These are phyloP conservation scores for Andricus curvator DNA, from an alignment of 2,888 invertebrate genomes.

Conservation along the genomic window DNA sequence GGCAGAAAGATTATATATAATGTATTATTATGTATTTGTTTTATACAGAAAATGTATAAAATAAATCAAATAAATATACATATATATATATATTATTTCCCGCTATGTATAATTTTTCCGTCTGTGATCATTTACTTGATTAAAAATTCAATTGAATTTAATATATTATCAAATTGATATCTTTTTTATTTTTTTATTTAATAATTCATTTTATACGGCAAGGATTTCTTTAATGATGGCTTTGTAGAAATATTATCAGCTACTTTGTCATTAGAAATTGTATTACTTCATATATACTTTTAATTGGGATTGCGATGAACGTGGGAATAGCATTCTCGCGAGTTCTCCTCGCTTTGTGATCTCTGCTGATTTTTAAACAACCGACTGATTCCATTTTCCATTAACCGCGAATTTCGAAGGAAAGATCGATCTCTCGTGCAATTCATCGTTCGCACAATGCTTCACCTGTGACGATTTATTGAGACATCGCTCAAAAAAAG, in stretches of 20 bases:
- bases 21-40: too few relatives aligned
- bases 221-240: neutral
- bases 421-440: conserved; percentile 20
- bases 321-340: conserved; percentile 33
- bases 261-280: neutral
- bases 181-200: neutral
- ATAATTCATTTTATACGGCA: neutral
- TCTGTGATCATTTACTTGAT: too few relatives aligned
- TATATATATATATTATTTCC: too few relatives aligned
- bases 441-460: conserved; percentile 31
- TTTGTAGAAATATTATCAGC: neutral
- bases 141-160: too few relatives aligned
- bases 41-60: too few relatives aligned
- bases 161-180: too few relatives aligned
- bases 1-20: too few relatives aligned
- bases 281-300: neutral
- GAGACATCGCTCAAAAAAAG: conserved; percentile 33
- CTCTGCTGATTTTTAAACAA: conserved; percentile 20
- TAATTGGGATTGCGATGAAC: conserved; percentile 10
- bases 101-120: too few relatives aligned
- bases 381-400: conserved; percentile 24
- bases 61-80: too few relatives aligned
- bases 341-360: conserved; percentile 31
- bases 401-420: conserved; percentile 37
- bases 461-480: conserved; percentile 37